Base-by-base conservation (phyloP, 2,113 vertebrate genomes). In the Malurus melanocephalus region DNA sequence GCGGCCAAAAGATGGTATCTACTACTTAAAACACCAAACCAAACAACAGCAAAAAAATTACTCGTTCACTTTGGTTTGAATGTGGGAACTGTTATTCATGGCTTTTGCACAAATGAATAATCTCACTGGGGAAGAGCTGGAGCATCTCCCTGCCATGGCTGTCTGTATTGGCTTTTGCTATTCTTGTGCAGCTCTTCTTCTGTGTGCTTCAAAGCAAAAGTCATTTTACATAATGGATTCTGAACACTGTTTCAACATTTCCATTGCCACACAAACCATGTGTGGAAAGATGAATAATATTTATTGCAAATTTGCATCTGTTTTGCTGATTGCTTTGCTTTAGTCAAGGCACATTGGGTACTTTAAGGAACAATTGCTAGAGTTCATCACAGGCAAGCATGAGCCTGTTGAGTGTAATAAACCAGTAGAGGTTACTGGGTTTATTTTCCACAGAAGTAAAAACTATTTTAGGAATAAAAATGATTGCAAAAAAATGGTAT, bases 291-390 rank as follows among this genome's bases (percentile, higher is more conserved):
- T 62, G 86, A 93, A 67, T 51, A 81, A 76, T 21, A 74, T 24
- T 87, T 85, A 64, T 77, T 71, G 52, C 48, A 65, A 79, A 87
- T 66, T 79, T 80, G 67, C 80, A 67, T 86, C 27, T 69, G 45
- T 80, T 94, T 82, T 90, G 75, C 90, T 87, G 90, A 94, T 87
- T 62, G 78, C 64, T 93, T 90, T 82, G 64, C 84, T 95, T 95
- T 69, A 85, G 67, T 73, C 74, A 89, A 93, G 93, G 92, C 92
- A 94, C 93, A 72, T 1, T 16, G 59, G 40, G 46, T 79, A 43
- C 27, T 88, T 86, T 42, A 85, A 57, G 69, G 88, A 84, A 35
- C 72, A 86, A 84, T 51, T 95, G 83, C 57, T 83, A 2, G 53
- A 91, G 51, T 48, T 93, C 80, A 79, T 73, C 30, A 21, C 20